Base-by-base conservation (phyloP, 2,113 vertebrate species). In the Ptilonorhynchus violaceus region DNA sequence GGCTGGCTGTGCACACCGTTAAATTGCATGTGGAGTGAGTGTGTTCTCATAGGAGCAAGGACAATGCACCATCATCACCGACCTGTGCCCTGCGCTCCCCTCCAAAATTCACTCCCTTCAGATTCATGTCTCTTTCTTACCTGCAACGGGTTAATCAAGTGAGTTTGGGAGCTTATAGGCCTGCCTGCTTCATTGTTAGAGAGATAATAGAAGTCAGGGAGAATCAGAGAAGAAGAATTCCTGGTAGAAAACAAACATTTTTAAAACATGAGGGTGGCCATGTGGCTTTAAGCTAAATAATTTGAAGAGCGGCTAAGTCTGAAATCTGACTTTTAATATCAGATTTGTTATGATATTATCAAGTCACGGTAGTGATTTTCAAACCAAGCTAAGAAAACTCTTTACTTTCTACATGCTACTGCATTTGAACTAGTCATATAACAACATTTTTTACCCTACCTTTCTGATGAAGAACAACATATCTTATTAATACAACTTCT, bases 71-170 rank as follows among this genome's bases (percentile, higher is more conserved):
- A 50, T 52, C 28, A 31, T 52, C 50, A 42, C 27, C 22, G 24
- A 19, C 24, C 53, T 41, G 20, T 23, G 41, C 52, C 20, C 46
- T n/a, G 30, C 16, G 31, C 6, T 3, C 2, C 1, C 1, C 3
- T 20, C 7, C 11, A 25, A n/a, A n/a, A 28, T 31, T 75, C 64
- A 55, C 24, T 76, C 22, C n/a, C 8, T 33, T 53, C 76, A n/a
- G 67, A 55, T 85, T 83, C 21, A 33, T 50, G 28, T 22, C 15
- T 58, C 49, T 66, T 50, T 52, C 52, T 89, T 56, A 41, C 33
- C n/a, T 52, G 44, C n/a, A 83, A 47, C 24, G 70, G 42, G 66
- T 89, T 92, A 77, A 88, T 77, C 59, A 95, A 67, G 47, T 14
- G 59, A 72, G 25, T 63, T 69, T 85, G 35, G 31, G n/a, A 39